Conservation (phyloP, 92 coral and sea anemone genomes). For the Bergia sp. region DNA sequence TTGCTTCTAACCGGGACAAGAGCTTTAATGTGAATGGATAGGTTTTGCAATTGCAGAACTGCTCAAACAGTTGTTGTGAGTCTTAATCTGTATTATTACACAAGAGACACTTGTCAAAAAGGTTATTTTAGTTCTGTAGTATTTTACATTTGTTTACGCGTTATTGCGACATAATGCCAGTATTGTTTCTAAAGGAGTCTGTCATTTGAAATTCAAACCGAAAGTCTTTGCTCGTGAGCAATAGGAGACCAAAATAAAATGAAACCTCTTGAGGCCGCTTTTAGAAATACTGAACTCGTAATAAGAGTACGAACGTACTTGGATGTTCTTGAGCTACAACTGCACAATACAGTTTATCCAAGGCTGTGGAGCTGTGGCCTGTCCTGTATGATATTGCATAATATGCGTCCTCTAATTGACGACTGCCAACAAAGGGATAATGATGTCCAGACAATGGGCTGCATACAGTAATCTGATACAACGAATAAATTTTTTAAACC, state of each 20-base stretch:
- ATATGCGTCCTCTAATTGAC: not conserved
- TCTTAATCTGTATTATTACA: not conserved
- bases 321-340: not conserved
- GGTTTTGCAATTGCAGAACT: not conserved
- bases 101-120: not conserved
- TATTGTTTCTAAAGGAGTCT: not conserved
- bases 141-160: too few relatives aligned
- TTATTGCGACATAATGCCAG: not conserved
- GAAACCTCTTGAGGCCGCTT: too few relatives aligned
- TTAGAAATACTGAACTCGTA: too few relatives aligned
- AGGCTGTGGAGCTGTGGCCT: too few relatives aligned
- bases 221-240: too few relatives aligned
- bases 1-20: not conserved
- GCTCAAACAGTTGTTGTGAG: not conserved
- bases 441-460: not conserved
- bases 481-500: too few relatives aligned
- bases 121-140: too few relatives aligned
- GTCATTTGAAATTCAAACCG: too few relatives aligned
- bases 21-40: not conserved
- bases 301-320: not conserved
- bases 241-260: too few relatives aligned
- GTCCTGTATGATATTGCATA: not conserved
- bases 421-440: not conserved
- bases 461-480: too few relatives aligned
- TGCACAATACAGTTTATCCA: not conserved